Evolutionary conservation across 2,113 vertebrate genomes (phyloP).

Genomic region (Colinus virginianus): DNA sequence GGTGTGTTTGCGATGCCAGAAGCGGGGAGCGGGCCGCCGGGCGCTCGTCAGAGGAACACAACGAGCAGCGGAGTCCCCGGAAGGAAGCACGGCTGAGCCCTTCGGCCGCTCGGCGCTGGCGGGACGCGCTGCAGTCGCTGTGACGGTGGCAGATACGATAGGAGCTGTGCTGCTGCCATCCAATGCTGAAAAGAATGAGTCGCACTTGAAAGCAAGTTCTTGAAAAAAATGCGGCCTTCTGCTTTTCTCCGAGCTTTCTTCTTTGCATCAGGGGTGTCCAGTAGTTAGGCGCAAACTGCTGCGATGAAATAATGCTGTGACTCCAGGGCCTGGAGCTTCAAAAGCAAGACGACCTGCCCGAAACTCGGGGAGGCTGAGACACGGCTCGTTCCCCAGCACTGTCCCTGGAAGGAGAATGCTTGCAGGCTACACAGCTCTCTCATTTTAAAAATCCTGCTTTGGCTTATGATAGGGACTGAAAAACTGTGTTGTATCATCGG

Average conservation of each 20-base stretch:
- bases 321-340: neutral
- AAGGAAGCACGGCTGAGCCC: constrained; percentile 3
- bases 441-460: neutral
- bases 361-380: neutral
- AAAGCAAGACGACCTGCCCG: neutral
- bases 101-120: neutral
- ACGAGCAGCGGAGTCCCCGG: neutral
- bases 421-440: neutral
- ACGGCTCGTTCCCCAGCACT: neutral
- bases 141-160: neutral
- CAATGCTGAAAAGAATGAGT: neutral
- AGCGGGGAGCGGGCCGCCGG: neutral
- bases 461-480: neutral
- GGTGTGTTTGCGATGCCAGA: neutral
- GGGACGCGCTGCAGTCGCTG: neutral
- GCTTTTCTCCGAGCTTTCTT: accelerated
- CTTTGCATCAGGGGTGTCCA: neutral
- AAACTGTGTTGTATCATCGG: accelerated
- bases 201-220: neutral
- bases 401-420: neutral
- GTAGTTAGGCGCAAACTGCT: accelerated
- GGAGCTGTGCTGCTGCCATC: neutral
- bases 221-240: neutral
- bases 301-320: neutral
- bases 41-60: neutral